These are phyloP conservation scores for Glaucopsyche alexis DNA, from an alignment of 2,888 invertebrate genomes.

Conservation along the genomic window DNA sequence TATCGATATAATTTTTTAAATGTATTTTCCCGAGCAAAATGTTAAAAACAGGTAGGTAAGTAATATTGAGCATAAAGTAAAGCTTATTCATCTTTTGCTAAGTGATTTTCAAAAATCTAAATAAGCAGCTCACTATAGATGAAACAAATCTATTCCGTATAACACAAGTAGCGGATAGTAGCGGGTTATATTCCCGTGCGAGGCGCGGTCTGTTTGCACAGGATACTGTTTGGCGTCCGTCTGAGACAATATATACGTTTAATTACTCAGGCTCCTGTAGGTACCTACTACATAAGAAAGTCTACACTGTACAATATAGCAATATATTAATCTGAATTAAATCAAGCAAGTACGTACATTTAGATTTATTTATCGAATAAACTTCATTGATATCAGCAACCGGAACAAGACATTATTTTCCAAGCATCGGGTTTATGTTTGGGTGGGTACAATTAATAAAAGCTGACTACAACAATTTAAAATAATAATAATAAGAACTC, in stretches of 20 bases:
- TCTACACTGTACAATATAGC: neutral
- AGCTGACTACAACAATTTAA: no score
- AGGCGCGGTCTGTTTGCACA: slow-evolving; percentile 52
- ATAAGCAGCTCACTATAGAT: neutral
- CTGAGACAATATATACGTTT: slow-evolving; percentile 57
- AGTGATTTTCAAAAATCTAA: no score
- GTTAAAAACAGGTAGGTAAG: no score
- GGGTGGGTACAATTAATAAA: no score
- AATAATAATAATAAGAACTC: no score
- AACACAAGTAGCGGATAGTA: slow-evolving; percentile 31
- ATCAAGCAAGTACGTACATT: neutral
- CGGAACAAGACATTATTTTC: no score
- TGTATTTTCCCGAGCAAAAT: no score
- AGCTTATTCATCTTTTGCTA: no score
- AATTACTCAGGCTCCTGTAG: slow-evolving; percentile 29
- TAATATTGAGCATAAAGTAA: no score
- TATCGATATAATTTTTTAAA: no score
- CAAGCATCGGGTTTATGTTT: no score
- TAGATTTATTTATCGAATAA: neutral
- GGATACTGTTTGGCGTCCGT: slow-evolving; percentile 67
- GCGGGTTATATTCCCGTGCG: slow-evolving; percentile 53
- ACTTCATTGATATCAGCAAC: no score
- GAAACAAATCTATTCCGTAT: neutral
- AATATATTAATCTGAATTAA: neutral
- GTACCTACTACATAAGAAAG: slow-evolving; percentile 24